Evolutionary conservation across 2,888 invertebrate species (phyloP).

Genomic region (Petrolisthes cinctipes): DNA sequence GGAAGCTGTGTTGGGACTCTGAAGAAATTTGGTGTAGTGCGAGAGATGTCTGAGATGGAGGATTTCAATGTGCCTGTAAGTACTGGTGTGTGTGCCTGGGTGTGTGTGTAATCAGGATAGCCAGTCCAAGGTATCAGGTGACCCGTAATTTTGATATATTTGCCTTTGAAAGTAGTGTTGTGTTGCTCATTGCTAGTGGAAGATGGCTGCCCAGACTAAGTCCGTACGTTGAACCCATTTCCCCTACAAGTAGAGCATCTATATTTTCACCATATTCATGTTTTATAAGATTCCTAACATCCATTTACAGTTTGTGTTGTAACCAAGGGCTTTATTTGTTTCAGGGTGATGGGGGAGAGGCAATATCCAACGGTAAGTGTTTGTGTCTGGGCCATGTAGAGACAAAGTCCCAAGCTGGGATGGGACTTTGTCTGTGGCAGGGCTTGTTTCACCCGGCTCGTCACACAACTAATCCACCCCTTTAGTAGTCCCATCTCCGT

Average conservation of each 20-base stretch:
- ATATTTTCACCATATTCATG: not conserved
- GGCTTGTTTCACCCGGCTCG: not conserved
- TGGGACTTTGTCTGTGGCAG: constrained; percentile 37
- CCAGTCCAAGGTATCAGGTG: not conserved
- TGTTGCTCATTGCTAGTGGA: constrained; percentile 22
- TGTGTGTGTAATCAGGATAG: not conserved
- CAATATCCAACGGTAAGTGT: constrained; percentile 49
- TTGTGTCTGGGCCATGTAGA: constrained; percentile 22
- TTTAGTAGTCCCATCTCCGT: too few relatives aligned
- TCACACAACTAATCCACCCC: not conserved
- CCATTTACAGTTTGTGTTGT: not conserved
- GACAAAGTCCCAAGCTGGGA: constrained; percentile 42
- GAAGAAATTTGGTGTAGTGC: constrained; percentile 6
- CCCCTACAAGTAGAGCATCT: constrained; percentile 39
- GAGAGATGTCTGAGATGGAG: constrained; percentile 43
- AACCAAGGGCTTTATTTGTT: constrained; percentile 23
- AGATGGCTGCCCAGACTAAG: constrained; percentile 51
- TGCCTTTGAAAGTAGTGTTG: constrained; percentile 7
- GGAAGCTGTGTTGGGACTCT: constrained; percentile 17
- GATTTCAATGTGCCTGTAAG: constrained; percentile 34
- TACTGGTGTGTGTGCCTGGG: not conserved
- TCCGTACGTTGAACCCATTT: constrained; percentile 49
- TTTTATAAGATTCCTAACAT: not conserved
- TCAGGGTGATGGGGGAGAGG: constrained; percentile 33
- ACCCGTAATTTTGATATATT: not conserved